Conservation (phyloP, 2,113 vertebrate species). For the Amphiprion ocellaris region DNA sequence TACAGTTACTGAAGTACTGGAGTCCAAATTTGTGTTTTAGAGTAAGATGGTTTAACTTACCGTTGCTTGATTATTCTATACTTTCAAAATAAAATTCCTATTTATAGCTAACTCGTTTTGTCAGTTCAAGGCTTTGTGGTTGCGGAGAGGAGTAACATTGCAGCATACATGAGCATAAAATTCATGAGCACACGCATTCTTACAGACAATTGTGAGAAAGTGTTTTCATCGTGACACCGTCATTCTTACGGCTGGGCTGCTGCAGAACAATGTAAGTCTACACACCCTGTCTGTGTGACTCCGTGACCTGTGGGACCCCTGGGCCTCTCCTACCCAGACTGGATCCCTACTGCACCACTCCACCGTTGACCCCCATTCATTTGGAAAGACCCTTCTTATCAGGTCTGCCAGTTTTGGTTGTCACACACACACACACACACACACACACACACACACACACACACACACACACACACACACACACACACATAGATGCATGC, state of each 20-base stretch:
- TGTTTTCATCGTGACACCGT: constrained; percentile 57
- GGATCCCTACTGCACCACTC: constrained; percentile 58
- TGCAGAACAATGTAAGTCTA: constrained; percentile 79
- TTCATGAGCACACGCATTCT: constrained; percentile 59
- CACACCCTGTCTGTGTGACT: constrained; percentile 81
- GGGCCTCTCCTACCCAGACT: constrained; percentile 56
- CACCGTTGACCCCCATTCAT: constrained; percentile 81
- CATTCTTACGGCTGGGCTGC: constrained; percentile 44
- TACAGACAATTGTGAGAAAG: constrained; percentile 82
- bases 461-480: too few species aligned
- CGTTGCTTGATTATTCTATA: not conserved
- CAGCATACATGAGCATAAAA: constrained; percentile 26
- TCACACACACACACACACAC: not conserved
- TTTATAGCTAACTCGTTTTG: not conserved
- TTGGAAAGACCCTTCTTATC: constrained; percentile 82
- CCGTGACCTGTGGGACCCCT: constrained; percentile 64
- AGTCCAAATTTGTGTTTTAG: not conserved
- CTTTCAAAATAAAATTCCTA: not conserved
- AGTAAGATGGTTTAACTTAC: not conserved
- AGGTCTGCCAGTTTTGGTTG: constrained; percentile 69
- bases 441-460: constrained; percentile 15
- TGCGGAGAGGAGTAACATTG: not conserved
- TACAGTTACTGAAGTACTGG: not conserved
- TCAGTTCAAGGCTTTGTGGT: not conserved
- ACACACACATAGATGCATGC: constrained; percentile 36